phyloP scores from a whole-genome alignment of 92 coral and sea anemone species.

The Siderastrea siderea region DNA sequence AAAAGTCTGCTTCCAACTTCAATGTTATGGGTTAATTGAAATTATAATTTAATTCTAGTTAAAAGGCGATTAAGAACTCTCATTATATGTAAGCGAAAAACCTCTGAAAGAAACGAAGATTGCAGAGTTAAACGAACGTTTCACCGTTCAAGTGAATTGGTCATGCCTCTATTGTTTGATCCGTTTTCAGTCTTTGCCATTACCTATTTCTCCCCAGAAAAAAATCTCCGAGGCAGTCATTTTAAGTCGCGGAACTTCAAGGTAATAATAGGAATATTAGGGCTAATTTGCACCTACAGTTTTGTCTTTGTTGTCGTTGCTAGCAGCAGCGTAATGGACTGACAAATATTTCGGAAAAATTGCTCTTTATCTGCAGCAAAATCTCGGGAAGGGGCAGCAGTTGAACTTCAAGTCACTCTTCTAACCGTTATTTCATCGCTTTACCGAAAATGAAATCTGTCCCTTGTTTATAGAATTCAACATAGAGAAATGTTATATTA shows the following conservation, averaged over 20 bases:
- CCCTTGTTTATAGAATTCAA: background rate
- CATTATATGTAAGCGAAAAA: background rate
- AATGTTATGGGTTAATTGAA: conserved; percentile 15
- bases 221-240: background rate
- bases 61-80: conserved; percentile 33
- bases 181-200: background rate
- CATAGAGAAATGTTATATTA: background rate
- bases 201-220: background rate
- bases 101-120: background rate
- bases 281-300: conserved; percentile 37
- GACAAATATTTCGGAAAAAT: conserved; percentile 6
- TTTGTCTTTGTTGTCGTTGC: conserved; percentile 29
- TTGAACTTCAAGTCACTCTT: background rate
- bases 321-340: conserved; percentile 13
- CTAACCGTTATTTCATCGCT: background rate
- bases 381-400: background rate
- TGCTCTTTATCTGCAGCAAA: background rate
- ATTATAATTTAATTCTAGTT: conserved; percentile 31
- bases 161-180: background rate
- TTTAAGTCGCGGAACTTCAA: conserved; percentile 18
- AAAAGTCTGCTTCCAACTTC: background rate
- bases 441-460: background rate
- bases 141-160: no score
- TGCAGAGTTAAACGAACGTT: no score
- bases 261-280: conserved; percentile 39